Evolutionary conservation across 2,113 vertebrate species (phyloP).

Genomic region (Mustela nigripes): DNA sequence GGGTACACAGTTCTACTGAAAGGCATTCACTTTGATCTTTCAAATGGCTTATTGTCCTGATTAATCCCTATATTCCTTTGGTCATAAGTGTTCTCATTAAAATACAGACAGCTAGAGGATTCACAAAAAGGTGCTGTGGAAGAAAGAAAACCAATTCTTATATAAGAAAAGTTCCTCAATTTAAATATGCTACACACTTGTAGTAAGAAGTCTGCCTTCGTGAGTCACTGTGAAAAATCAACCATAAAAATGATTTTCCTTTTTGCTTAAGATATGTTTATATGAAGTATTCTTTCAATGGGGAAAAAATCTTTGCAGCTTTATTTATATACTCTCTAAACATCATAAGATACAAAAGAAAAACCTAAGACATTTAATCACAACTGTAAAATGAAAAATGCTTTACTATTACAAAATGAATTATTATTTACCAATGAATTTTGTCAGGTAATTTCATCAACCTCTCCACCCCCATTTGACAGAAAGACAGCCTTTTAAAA

Average conservation of each 20-base stretch:
- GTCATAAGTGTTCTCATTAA: constrained; percentile 55
- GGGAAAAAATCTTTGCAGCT: not conserved
- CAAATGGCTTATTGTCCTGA: not conserved
- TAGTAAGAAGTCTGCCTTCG: constrained; percentile 3
- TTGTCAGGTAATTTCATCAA: constrained; percentile 57
- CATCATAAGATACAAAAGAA: constrained; percentile 41
- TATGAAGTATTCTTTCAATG: constrained; percentile 31
- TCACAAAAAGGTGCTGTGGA: not conserved
- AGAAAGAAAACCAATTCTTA: constrained; percentile 52
- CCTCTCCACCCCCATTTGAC: not conserved
- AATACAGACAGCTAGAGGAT: constrained; percentile 49
- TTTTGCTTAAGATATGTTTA: constrained; percentile 34
- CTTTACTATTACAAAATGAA: constrained; percentile 23
- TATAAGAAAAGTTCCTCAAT: not conserved
- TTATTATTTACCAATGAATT: constrained; percentile 62
- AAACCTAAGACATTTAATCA: constrained; percentile 37
- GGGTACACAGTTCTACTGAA: constrained; percentile 17
- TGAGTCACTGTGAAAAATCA: constrained; percentile 56
- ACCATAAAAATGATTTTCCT: constrained; percentile 37
- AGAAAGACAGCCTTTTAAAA: constrained; percentile 54
- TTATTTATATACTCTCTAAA: not conserved
- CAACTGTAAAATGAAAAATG: constrained; percentile 14
- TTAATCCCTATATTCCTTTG: constrained; percentile 68
- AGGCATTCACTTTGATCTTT: constrained; percentile 54
- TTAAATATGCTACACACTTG: constrained; percentile 21